Conservation (phyloP, 2,797 vertebrate species). For the Percopsis omiscomaycus region DNA sequence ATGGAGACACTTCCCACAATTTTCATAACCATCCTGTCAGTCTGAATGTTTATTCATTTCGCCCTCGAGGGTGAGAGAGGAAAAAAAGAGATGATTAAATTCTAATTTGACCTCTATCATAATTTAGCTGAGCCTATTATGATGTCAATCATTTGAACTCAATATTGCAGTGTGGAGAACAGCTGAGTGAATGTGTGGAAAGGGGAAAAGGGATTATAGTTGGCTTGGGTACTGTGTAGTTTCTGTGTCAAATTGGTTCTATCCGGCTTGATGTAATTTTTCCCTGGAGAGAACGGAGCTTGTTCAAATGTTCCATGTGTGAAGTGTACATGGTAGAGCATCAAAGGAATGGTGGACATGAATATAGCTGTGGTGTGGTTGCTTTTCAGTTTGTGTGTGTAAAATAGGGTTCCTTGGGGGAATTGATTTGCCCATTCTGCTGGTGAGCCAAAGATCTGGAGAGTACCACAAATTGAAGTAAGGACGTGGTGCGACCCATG, state of each 20-base stretch:
- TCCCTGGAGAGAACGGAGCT: slow-evolving; percentile 49
- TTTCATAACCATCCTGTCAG: not conserved
- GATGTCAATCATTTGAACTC: slow-evolving; percentile 76
- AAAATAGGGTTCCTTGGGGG: slow-evolving; percentile 25
- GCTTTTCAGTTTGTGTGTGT: slow-evolving; percentile 28
- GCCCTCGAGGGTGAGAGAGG: slow-evolving; percentile 61
- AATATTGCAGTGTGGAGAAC: slow-evolving; percentile 50
- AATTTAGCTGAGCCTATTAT: slow-evolving; percentile 77
- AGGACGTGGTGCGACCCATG: not conserved
- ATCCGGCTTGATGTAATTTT: slow-evolving; percentile 58
- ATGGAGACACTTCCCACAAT: not conserved
- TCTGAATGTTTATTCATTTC: slow-evolving; percentile 77
- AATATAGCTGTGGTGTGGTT: slow-evolving; percentile 22
- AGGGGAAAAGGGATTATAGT: slow-evolving; percentile 58
- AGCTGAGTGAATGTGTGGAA: slow-evolving; percentile 35
- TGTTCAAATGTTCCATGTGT: slow-evolving; percentile 51
- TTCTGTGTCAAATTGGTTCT: slow-evolving; percentile 61
- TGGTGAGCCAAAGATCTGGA: slow-evolving; percentile 29
- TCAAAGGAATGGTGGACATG: slow-evolving; percentile 42
- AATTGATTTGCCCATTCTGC: slow-evolving; percentile 39
- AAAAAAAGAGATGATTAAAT: slow-evolving; percentile 80
- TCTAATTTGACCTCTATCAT: slow-evolving; percentile 83
- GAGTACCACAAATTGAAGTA: not conserved
- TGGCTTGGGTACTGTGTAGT: slow-evolving; percentile 62
- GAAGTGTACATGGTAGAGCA: slow-evolving; percentile 37